Base-by-base conservation (phyloP, 2,113 vertebrate genomes). In the Machaerirhynchus nigripectus region DNA sequence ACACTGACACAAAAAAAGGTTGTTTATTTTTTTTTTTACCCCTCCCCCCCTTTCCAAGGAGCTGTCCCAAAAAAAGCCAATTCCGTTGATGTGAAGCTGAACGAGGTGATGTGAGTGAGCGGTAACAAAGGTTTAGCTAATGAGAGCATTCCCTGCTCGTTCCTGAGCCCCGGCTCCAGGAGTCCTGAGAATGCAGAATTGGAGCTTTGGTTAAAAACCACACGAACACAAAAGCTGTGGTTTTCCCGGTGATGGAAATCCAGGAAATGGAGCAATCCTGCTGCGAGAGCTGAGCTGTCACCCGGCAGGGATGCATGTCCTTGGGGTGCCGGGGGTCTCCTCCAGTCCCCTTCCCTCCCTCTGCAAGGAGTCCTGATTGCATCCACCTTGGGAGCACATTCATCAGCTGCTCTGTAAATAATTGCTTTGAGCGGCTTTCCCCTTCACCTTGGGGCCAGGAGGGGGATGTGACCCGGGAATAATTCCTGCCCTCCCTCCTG, bases 231-330 rank as follows among this genome's bases (percentile, higher is more conserved):
- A 64, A 77, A 49, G 47, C 46, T 37, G 44, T 42, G 53, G 7
- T 44, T 86, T 76, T 64, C 57, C 61, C 20, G 13, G 8, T 17
- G 31, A 3, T 73, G 80, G 75, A n/a, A 78, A 82, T 13, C 12
- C 42, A 22, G 55, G 37, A 27, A 22, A 63, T 11, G 2, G 33
- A 68, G 44, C 24, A 37, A 61, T 28, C 60, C 56, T 40, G 23
- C 69, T 65, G 26, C 0, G 1, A 39, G 33, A 68, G 71, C 63
- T 2, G 22, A n/a, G 77, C 27, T 50, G 23, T 68, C 5, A 1
- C 26, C 17, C 0, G 0, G 8, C 15, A 2, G 35, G 26, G 12
- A 42, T 2, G 2, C 12, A 3, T 67, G 50, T 61, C 73, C 56
- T 42, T 64, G 40, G 26, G 24, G 37, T 35, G 37, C 28, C 3